Base-by-base conservation (phyloP, 2,888 invertebrate species). In the Sminthurinus aureus region DNA sequence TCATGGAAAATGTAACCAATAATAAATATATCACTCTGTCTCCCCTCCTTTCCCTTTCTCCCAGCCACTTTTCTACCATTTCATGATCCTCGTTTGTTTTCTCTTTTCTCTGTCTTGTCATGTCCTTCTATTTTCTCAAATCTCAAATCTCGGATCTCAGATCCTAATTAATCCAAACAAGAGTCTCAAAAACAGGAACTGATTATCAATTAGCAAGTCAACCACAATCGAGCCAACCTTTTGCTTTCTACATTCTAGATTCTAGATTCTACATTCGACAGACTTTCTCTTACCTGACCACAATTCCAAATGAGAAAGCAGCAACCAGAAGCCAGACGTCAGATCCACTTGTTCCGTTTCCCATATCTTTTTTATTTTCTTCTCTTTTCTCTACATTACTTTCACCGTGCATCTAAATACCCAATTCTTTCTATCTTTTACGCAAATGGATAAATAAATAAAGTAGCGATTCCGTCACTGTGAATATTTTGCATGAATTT, bases 11-110 rank as follows among this genome's bases (percentile, higher is more conserved):
- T 4, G 51, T 50, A 75, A 51, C 75, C 75, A 75, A 75, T 75
- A 75, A 75, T 75, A 75, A 75, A 75, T 75, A 38, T 75, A 75
- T 75, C 75, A 75, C 50, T 51, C 15, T 51, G 38, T n/a, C 26
- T n/a, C 6, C 8, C 22, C 50, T 38, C 38, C 38, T 38, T 26
- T 51, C 51, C 73, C 50, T 50, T 26, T 26, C 71, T 50, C 75
- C 15, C n/a, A n/a, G n/a, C n/a, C 22, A 22, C n/a, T 67, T 67
- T 20, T 1, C n/a, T n/a, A n/a, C n/a, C n/a, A n/a, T n/a, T n/a
- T n/a, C 67, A 67, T n/a, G 20, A 67, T n/a, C 38, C 38, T 38
- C 38, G 3, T 38, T 38, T 15, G 66, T 6, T 67, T 64, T 64
- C 64, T 64, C 64, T 9, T 18, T n/a, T 64, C 64, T 18, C 38